Base-by-base conservation (phyloP, 2,113 vertebrate genomes). In the Chaetorhynchus papuensis region DNA sequence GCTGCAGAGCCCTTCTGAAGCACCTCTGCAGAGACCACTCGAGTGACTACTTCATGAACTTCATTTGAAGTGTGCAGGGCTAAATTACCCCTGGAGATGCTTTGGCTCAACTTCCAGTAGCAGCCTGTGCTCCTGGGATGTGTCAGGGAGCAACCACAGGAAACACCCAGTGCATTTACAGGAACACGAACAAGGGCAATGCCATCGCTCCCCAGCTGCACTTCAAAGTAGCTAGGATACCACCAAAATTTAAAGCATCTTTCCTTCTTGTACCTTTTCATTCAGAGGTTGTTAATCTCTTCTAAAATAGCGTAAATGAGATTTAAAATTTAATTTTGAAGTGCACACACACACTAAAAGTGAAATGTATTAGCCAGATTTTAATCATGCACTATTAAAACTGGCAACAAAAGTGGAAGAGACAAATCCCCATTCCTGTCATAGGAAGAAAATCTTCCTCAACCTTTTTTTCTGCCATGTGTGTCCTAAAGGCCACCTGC, bases 11-110 rank as follows among this genome's bases (percentile, higher is more conserved):
- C 4, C 65, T 90, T 53, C 42, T 87, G 86, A 63, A 71, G 56
- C 89, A 23, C 69, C 57, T 94, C 81, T 93, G 91, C 87, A 75
- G 81, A 65, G 65, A 56, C 69, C 82, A 85, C 92, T 95, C 47
- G 56, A 93, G n/a, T 50, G 90, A 64, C 74, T 66, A 15, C 65
- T 91, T 78, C 77, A 45, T 84, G 69, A 50, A 13, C 85, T 86
- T 42, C 65, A 70, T 45, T 77, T 77, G 54, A 50, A 88, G 27
- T 50, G 57, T 65, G 54, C 12, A 41, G 35, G 63, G 47, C 59
- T 77, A 39, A 74, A 59, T 83, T 47, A 54, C 17, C 50, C 90
- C 81, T 64, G 65, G 69, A 68, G 84, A 15, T 63, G 60, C 69
- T 87, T 89, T 75, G 69, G 80, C 52, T 89, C 71, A 75, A 66